Evolutionary conservation across 2,888 invertebrate genomes (phyloP), one percentile per base, ranked within the genome.

Genomic region (Ischnus inquisitorius): DNA sequence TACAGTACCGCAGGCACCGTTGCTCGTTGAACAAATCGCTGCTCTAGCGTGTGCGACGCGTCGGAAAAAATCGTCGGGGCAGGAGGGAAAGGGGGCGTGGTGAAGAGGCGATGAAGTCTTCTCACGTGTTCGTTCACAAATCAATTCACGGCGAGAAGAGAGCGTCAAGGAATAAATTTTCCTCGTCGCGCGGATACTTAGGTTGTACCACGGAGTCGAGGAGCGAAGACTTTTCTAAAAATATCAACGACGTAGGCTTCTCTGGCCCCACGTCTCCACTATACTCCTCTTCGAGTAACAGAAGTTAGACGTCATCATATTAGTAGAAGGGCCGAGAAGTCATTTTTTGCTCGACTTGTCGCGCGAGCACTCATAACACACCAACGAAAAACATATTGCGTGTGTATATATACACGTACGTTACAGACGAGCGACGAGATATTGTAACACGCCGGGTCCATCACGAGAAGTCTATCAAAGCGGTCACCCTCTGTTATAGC

Each of bases 61-160:
- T 84, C 74, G 57, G 46, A 41, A 22, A 68, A 51, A 77, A 28
- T 12, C 2, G 39, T 1, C 2, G 25, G 8, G 16, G 3, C 1
- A 4, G 16, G 4, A n/a, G 25, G 6, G 39, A 0, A 41, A 19
- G 41, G 41, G 4, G 54, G 67, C 54, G 46, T 14, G 60, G 41
- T 6, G 51, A 76, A 54, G 43, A 46, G 34, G 51, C 22, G 51
- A 19, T 10, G 12, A 34, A 67, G 65, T 79, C 16, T n/a, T 28
- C n/a, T 68, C 75, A 62, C 76, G 79, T 74, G 77, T 74, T 79
- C 71, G 41, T 82, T 85, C 87, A 84, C 85, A 87, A 88, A 88
- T 89, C 87, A 87, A 87, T 89, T 87, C 83, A 81, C 86, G 72
- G 22, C n/a, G 48, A 41, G 25, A 57, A 57, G 39, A 46, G 65